A percentile compares a stretch with the other conserved stretches of the same genome.
Conservation (phyloP, 1,140 invertebrate species). For the Phortica variegata region DNA sequence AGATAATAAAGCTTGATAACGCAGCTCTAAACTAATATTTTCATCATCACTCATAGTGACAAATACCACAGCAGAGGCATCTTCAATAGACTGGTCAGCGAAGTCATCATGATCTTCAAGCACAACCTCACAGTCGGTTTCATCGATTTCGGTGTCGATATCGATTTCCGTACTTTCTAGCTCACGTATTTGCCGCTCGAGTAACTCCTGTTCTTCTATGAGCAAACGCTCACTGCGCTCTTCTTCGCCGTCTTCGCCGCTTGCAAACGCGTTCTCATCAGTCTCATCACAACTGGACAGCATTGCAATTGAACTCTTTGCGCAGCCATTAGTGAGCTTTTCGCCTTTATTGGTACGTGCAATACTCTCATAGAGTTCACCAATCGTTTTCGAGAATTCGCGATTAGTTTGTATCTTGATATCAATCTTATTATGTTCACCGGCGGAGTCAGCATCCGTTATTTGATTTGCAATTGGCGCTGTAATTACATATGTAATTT, state of each 20-base stretch:
- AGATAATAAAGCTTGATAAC: conserved; percentile 72
- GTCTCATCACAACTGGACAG: conserved; percentile 47
- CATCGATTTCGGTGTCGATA: conserved; percentile 78
- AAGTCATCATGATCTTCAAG: conserved; percentile 37
- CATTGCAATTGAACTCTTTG: conserved; percentile 8
- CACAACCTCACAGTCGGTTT: conserved; percentile 62
- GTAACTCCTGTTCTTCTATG: conserved; percentile 74
- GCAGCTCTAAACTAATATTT: conserved; percentile 60
- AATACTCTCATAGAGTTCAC: conserved; percentile 51
- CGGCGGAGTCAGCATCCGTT: conserved; percentile 15
- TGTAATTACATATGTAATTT: too few relatives aligned
- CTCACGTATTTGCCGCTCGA: conserved; percentile 80
- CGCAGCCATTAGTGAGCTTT: conserved; percentile 22
- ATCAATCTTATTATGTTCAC: conserved; percentile 49
- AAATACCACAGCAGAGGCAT: conserved; percentile 32
- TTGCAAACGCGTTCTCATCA: conserved; percentile 49
- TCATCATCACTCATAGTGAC: conserved; percentile 44
- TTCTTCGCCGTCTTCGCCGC: conserved; percentile 38
- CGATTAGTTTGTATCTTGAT: conserved; percentile 56
- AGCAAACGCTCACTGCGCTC: conserved; percentile 66
- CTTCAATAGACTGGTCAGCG: conserved; percentile 22
- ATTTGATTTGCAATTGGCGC: too few relatives aligned
- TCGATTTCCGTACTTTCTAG: conserved; percentile 78
- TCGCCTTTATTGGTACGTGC: conserved; percentile 15
- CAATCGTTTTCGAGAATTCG: conserved; percentile 53